Conservation (phyloP, 64 coral and sea anemone species). For the Actinia equina region DNA sequence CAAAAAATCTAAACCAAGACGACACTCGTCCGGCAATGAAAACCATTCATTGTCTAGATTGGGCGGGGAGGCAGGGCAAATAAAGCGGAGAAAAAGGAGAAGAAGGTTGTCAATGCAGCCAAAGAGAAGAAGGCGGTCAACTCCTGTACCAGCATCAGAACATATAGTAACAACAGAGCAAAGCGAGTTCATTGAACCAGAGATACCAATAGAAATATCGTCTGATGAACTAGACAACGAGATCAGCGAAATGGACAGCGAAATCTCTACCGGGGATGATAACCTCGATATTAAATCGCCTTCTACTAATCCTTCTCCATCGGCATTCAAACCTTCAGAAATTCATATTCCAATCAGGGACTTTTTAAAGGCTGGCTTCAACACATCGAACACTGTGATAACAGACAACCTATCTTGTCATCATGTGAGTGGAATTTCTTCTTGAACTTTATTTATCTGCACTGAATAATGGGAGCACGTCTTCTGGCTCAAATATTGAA, state of each 20-base stretch:
- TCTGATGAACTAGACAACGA: neutral
- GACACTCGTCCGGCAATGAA: neutral
- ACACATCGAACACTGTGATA: neutral
- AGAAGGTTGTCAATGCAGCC: neutral
- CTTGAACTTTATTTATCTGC: neutral
- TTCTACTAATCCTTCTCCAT: neutral
- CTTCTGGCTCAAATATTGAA: no score
- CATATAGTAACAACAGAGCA: neutral
- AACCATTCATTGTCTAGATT: neutral
- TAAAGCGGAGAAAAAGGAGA: neutral
- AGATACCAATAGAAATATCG: neutral
- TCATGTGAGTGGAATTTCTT: neutral
- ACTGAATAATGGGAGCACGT: no score
- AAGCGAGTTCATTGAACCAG: neutral
- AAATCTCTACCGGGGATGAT: neutral
- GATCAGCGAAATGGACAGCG: neutral
- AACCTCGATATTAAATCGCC: neutral
- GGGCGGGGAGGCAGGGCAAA: neutral
- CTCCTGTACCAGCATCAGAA: neutral
- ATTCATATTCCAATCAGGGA: slow-evolving; percentile 3
- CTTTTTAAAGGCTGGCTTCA: neutral
- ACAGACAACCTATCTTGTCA: neutral
- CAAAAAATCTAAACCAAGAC: neutral
- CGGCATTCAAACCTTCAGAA: neutral
- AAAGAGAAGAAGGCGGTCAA: neutral